These are phyloP conservation scores for Pachypsylla venusta DNA, from an alignment of 1,140 invertebrate species.

Conservation along the genomic window DNA sequence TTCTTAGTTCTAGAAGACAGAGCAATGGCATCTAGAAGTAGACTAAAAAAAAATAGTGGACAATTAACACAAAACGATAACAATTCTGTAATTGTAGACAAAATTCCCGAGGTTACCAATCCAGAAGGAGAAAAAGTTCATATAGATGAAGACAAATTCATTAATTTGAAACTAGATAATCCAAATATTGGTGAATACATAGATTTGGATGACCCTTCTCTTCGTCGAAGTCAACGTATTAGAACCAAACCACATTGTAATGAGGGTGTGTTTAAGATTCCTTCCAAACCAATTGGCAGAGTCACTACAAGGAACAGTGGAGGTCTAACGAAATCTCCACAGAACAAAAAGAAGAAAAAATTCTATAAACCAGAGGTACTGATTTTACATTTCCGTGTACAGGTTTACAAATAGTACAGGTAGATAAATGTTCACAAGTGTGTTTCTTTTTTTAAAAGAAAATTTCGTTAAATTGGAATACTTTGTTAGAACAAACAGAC, in stretches of 20 bases:
- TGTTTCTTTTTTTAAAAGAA: neutral
- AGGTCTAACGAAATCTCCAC: neutral
- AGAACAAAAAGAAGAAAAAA: neutral
- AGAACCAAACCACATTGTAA: neutral
- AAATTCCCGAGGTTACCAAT: neutral
- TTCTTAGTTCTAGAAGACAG: no score
- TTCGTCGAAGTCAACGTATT: neutral
- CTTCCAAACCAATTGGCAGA: neutral
- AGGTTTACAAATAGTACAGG: neutral
- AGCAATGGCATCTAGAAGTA: no score
- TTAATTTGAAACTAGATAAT: neutral
- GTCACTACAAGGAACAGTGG: neutral
- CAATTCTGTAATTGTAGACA: neutral
- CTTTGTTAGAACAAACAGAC: neutral
- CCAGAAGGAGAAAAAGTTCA: neutral
- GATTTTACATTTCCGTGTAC: neutral
- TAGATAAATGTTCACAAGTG: no score
- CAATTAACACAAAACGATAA: no score
- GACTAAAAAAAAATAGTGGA: no score
- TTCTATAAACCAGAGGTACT: neutral
- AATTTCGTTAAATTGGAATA: neutral
- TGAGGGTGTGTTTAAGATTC: slow-evolving; percentile 5
- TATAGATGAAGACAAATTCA: neutral
- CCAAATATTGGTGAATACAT: no score
- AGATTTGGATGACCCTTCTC: neutral